Conservation (phyloP, 2,797 vertebrate species). For the Lindbergichthys nudifrons region DNA sequence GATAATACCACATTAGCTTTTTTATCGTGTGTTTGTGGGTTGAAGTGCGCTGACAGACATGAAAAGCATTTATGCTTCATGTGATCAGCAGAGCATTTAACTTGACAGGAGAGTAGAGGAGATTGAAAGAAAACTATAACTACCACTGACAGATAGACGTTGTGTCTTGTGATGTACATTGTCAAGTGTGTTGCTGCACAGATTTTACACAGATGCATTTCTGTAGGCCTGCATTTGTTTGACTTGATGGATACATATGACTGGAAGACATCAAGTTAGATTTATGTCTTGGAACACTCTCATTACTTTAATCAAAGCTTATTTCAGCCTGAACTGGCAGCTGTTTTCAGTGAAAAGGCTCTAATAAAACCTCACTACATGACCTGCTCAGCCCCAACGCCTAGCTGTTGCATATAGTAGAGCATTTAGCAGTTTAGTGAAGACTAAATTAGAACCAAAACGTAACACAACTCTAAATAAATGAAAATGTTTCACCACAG, state of each 20-base stretch:
- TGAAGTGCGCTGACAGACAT: slow-evolving; percentile 39
- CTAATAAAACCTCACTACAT: background rate
- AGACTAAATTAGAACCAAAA: slow-evolving; percentile 6
- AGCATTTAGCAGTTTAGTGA: background rate
- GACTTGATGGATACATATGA: background rate
- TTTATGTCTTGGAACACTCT: background rate
- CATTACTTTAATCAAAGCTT: background rate
- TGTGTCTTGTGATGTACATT: background rate
- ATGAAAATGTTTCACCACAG: background rate
- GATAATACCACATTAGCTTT: slow-evolving; percentile 40
- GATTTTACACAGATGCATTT: background rate
- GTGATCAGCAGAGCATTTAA: slow-evolving; percentile 33
- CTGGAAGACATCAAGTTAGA: background rate
- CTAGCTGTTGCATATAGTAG: background rate
- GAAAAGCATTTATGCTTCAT: slow-evolving; percentile 40
- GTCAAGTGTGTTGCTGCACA: background rate
- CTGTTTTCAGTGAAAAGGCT: background rate
- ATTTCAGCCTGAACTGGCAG: background rate
- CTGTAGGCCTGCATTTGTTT: background rate
- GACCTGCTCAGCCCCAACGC: background rate
- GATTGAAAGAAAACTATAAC: background rate
- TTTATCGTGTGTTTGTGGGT: slow-evolving; percentile 36
- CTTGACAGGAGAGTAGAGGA: slow-evolving; percentile 20
- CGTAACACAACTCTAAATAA: background rate
- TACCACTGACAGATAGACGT: background rate